Evolutionary conservation across 2,888 invertebrate genomes (phyloP), one percentile per base, ranked within the genome.

Genomic region (Tinea trinotella): DNA sequence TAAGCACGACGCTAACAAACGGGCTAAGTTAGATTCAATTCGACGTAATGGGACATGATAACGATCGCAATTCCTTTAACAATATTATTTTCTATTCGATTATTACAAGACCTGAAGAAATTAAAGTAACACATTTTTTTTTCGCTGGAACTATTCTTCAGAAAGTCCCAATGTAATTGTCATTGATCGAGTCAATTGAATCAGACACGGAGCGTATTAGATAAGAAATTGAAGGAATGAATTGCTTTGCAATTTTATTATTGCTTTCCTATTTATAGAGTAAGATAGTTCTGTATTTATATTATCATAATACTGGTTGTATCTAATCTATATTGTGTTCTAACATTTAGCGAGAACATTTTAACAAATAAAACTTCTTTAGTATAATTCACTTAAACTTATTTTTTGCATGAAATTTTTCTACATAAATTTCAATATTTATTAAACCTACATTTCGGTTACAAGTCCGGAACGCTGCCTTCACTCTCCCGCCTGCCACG

Each of bases 131-230:
- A n/a, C n/a, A n/a, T n/a, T n/a, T n/a, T n/a, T n/a, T n/a, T n/a
- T n/a, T n/a, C n/a, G n/a, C 30, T 7, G 30, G n/a, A 30, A 30
- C 30, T 30, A 30, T 30, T 30, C 30, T n/a, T 30, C 30, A 30
- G 30, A 30, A 30, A 30, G 7, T 30, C 30, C 30, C 40, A 15
- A 40, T 40, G 40, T 40, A 40, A 40, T 40, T 40, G 40, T 40
- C 40, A 40, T 40, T n/a, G 40, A 40, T 40, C 40, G 40, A 40
- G 40, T 40, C 10, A 40, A 40, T 40, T 40, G 40, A 40, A 40
- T 40, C 40, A 40, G 40, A 40, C 40, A 40, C 40, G n/a, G 40
- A 40, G 40, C 40, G 40, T 15, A n/a, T 40, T 12, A 40, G 40
- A 40, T 40, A 40, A 40, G 40, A 40, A 40, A 40, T 40, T 40